Evolutionary conservation across 2,888 invertebrate species (phyloP).

Genomic region (Galeopsomyia nigrocyanea): DNA sequence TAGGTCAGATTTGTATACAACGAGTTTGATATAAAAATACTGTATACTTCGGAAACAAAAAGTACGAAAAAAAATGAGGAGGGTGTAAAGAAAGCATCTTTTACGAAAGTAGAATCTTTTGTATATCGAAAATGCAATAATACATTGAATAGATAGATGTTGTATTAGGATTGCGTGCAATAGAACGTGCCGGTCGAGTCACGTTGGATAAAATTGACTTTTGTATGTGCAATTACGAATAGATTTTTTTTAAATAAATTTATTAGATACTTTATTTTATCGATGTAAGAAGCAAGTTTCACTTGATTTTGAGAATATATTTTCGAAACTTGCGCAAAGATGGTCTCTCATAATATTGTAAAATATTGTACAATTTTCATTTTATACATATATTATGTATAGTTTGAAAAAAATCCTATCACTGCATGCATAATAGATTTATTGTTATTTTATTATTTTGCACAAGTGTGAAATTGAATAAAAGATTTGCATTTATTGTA

Average conservation of each 20-base stretch:
- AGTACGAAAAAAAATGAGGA: constrained; percentile 19
- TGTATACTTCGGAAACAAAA: no score
- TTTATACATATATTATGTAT: constrained; percentile 40
- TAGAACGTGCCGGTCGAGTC: neutral
- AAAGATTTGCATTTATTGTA: constrained; percentile 41
- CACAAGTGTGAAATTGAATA: constrained; percentile 33
- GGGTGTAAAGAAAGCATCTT: constrained; percentile 2
- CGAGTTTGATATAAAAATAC: neutral
- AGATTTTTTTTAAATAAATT: constrained; percentile 32
- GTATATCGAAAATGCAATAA: constrained; percentile 24
- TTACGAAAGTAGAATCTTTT: constrained; percentile 35
- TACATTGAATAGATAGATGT: neutral
- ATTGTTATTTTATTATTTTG: constrained; percentile 35
- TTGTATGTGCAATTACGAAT: constrained; percentile 25
- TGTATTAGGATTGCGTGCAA: constrained; percentile 12
- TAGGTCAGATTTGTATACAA: constrained; percentile 33
- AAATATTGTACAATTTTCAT: constrained; percentile 32
- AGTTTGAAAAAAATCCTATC: constrained; percentile 21
- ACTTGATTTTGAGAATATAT: constrained; percentile 13
- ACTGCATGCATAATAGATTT: constrained; percentile 20
- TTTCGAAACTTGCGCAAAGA: constrained; percentile 9
- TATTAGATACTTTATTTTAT: constrained; percentile 20
- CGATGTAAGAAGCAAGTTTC: constrained; percentile 6
- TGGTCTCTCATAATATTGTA: constrained; percentile 34
- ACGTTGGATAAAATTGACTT: constrained; percentile 1